Evolutionary conservation across 2,113 vertebrate genomes (phyloP), one percentile per base, ranked within the genome.

Genomic region (Nettapus auritus): DNA sequence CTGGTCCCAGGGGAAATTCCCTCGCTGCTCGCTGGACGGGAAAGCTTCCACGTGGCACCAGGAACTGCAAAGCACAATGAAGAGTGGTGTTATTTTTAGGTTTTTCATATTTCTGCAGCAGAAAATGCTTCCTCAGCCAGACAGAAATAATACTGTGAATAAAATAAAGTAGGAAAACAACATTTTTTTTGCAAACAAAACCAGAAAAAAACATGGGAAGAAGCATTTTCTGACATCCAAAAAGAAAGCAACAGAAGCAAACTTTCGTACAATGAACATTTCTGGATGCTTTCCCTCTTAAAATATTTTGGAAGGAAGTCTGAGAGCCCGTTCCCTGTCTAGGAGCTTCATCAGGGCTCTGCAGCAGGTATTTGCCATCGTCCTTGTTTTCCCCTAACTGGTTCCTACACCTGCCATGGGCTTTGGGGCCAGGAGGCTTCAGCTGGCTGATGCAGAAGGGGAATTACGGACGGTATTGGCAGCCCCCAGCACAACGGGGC

Each of bases 291-390:
- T 19, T 79, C 42, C 44, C 11, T 55, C 50, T 69, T 14, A 18
- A 10, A 57, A 52, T 20, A 40, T 9, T 57, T 40, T 0, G 17
- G 17, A 62, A 10, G 7, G n/a, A 63, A 62, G 74, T 40, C 8
- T 26, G 3, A 9, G 7, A 86, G 40, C 23, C 21, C 23, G 0
- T 48, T 71, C 56, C 22, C 68, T 5, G 4, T 0, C 42, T 18
- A 23, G 6, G 25, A 2, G 28, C 22, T 76, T 34, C 42, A 0
- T 44, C 21, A 13, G 42, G 56, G 38, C 57, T 85, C 36, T 62
- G 83, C 69, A 79, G 63, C 13, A 6, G 4, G 16, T 0, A 0
- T 38, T 25, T 2, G 1, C 42, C 2, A 21, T 2, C 0, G 20
- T 38, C 80, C 64, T n/a, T 26, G 62, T 42, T 80, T 73, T 53